These are phyloP conservation scores for Dromius quadrimaculatus DNA, from an alignment of 2,888 invertebrate genomes.

Conservation along the genomic window DNA sequence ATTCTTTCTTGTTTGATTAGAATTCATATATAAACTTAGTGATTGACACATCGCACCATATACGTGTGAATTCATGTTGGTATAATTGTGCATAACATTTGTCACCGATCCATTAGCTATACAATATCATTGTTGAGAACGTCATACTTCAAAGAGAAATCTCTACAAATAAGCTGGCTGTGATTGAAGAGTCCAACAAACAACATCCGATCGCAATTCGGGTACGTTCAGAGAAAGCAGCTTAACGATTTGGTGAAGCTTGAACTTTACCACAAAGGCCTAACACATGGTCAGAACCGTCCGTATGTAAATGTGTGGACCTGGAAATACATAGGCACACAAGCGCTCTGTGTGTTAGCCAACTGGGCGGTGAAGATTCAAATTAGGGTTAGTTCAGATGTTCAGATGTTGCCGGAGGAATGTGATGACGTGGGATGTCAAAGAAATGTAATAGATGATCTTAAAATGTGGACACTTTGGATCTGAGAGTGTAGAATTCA, in stretches of 20 bases:
- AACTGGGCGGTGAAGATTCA: conserved; percentile 22
- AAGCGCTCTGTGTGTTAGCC: conserved; percentile 10
- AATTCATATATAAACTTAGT: too few species aligned
- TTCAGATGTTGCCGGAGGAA: too few species aligned
- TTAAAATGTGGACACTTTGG: too few species aligned
- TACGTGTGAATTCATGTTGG: too few species aligned
- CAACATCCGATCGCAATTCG: not conserved
- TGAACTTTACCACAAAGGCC: conserved; percentile 11
- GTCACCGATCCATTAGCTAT: too few species aligned
- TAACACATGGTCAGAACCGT: conserved; percentile 32
- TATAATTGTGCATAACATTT: too few species aligned
- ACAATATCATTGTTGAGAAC: too few species aligned
- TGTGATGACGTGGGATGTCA: too few species aligned
- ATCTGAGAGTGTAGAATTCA: too few species aligned
- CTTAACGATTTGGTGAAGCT: not conserved
- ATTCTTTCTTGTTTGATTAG: too few species aligned
- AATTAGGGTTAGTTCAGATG: conserved; percentile 23
- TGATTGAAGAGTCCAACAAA: not conserved
- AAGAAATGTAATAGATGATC: too few species aligned
- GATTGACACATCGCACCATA: too few species aligned
- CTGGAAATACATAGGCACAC: not conserved
- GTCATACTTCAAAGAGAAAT: not conserved
- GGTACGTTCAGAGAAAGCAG: conserved; percentile 1
- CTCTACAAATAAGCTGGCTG: not conserved
- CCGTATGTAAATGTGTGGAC: conserved; percentile 23